These are phyloP conservation scores for Syngnathus scovelli DNA, from an alignment of 2,113 vertebrate species.

Conservation along the genomic window DNA sequence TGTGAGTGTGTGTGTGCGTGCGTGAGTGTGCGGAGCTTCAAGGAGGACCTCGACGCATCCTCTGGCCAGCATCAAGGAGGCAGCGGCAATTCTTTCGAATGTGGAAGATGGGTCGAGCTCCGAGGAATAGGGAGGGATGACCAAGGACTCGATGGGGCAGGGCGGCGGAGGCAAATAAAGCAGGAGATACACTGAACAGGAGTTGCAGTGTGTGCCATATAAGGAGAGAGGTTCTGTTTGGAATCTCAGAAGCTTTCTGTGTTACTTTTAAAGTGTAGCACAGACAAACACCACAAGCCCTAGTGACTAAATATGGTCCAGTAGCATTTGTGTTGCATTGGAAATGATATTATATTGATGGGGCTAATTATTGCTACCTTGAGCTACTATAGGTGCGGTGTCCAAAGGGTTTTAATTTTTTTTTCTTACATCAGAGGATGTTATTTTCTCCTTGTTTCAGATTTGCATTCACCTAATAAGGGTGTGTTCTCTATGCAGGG, in stretches of 20 bases:
- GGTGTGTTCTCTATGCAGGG: not conserved
- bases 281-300: constrained; percentile 65
- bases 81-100: not conserved
- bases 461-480: constrained; percentile 1
- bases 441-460: not conserved
- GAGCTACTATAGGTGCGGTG: constrained; percentile 7
- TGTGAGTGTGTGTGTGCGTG: constrained; percentile 6
- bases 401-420: constrained; percentile 1
- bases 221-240: constrained; percentile 72
- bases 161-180: constrained; percentile 27
- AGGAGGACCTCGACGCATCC: constrained; percentile 25
- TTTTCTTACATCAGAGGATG: not conserved
- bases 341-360: constrained; percentile 53
- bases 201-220: constrained; percentile 72
- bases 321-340: constrained; percentile 45
- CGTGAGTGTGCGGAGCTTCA: constrained; percentile 16
- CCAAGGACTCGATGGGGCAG: constrained; percentile 22
- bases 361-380: constrained; percentile 49
- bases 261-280: constrained; percentile 68
- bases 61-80: constrained; percentile 46
- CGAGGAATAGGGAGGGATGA: constrained; percentile 36
- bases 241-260: constrained; percentile 76
- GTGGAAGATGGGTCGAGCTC: constrained; percentile 11
- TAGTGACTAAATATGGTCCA: constrained; percentile 97
- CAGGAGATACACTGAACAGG: constrained; percentile 54